Conservation (phyloP, 23 tunicate species). For the Ascidia mentula region DNA sequence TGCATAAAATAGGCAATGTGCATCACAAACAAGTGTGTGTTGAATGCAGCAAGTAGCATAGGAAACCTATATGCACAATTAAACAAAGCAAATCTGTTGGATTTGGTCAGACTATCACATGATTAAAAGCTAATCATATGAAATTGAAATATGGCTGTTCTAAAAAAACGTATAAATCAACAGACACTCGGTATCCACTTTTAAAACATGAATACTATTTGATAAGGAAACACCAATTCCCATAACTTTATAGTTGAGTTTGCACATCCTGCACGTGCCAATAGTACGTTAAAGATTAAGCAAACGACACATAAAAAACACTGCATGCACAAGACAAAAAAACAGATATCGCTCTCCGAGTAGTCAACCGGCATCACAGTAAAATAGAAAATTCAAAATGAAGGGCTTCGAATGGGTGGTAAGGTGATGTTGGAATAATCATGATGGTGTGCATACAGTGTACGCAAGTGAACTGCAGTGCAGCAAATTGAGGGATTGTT, state of each 20-base stretch:
- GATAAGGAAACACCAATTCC: not conserved
- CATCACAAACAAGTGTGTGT: not conserved
- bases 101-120: not conserved
- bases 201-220: not conserved
- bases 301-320: not conserved
- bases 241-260: too few relatives aligned
- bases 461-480: not conserved
- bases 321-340: slow-evolving; percentile 6
- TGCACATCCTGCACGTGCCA: not conserved
- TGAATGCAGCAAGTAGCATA: not conserved
- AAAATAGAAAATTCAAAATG: not conserved
- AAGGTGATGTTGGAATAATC: not conserved
- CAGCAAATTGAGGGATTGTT: slow-evolving; percentile 1
- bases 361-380: not conserved
- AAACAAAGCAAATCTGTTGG: not conserved
- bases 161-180: too few relatives aligned
- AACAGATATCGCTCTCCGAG: slow-evolving; percentile 7
- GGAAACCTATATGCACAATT: not conserved
- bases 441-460: not conserved
- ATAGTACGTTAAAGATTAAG: not conserved
- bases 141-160: not conserved
- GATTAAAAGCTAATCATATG: not conserved
- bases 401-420: slow-evolving; percentile 12
- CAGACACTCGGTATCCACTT: too few relatives aligned
- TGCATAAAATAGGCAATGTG: slow-evolving; percentile 12